Conservation (phyloP, 92 coral and sea anemone genomes). For the Epizoanthus scotinus region DNA sequence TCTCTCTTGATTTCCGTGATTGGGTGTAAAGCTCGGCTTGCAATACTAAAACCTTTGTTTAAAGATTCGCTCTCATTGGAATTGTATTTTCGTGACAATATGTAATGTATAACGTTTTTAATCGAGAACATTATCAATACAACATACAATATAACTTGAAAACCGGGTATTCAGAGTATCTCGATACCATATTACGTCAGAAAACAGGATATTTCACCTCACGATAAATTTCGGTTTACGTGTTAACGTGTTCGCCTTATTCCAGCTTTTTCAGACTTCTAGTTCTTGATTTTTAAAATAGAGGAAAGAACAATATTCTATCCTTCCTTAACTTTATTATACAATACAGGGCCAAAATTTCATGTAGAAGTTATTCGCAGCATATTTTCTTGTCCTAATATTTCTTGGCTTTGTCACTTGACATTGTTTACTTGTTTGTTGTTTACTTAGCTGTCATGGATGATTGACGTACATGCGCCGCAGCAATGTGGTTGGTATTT, state of each 20-base stretch:
- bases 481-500: conserved; percentile 57
- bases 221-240: not conserved
- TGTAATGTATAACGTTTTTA: no score
- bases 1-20: no score
- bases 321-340: not conserved
- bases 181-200: not conserved
- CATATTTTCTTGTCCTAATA: not conserved
- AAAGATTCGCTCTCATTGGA: no score
- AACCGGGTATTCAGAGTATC: no score
- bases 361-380: not conserved
- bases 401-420: not conserved
- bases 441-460: conserved; percentile 58
- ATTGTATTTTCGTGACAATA: no score
- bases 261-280: conserved; percentile 12
- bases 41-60: no score
- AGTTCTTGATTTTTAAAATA: not conserved
- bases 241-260: not conserved
- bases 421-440: conserved; percentile 69
- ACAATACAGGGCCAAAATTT: not conserved
- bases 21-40: no score
- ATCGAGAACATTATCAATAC: no score
- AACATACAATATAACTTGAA: no score
- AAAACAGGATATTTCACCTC: not conserved
- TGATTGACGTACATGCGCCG: conserved; percentile 74
- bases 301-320: not conserved